These are phyloP conservation scores for Bombylius discolor DNA, from an alignment of 2,888 invertebrate genomes.

Conservation along the genomic window DNA sequence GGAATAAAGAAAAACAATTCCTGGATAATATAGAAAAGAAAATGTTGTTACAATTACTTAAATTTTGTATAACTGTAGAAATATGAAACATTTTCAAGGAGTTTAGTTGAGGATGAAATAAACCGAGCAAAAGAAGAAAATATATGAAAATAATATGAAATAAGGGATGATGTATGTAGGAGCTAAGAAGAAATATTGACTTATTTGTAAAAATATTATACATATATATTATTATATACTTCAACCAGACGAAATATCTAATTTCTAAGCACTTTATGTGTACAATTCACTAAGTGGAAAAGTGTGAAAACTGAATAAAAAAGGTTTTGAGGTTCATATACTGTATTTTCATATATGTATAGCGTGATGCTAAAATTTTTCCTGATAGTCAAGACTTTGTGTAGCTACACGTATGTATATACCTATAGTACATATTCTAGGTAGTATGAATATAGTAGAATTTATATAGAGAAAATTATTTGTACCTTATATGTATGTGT, in stretches of 20 bases:
- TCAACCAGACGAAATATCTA: too few species aligned
- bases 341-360: not conserved
- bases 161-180: not conserved
- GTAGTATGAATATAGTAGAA: not conserved
- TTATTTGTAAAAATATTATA: too few species aligned
- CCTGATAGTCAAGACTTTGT: not conserved
- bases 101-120: not conserved
- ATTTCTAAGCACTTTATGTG: too few species aligned
- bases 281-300: not conserved
- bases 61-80: too few species aligned
- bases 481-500: not conserved
- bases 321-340: not conserved
- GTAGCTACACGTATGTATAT: not conserved
- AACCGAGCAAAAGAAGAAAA: not conserved
- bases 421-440: too few species aligned
- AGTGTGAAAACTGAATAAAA: constrained; percentile 2
- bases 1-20: too few species aligned
- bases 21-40: too few species aligned
- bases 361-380: not conserved
- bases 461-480: not conserved
- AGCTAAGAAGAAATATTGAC: too few species aligned
- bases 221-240: too few species aligned
- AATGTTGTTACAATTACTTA: too few species aligned
- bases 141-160: not conserved
- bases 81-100: not conserved